These are phyloP conservation scores for Drosophila leontia DNA, from an alignment of 1,140 invertebrate species.

Conservation along the genomic window DNA sequence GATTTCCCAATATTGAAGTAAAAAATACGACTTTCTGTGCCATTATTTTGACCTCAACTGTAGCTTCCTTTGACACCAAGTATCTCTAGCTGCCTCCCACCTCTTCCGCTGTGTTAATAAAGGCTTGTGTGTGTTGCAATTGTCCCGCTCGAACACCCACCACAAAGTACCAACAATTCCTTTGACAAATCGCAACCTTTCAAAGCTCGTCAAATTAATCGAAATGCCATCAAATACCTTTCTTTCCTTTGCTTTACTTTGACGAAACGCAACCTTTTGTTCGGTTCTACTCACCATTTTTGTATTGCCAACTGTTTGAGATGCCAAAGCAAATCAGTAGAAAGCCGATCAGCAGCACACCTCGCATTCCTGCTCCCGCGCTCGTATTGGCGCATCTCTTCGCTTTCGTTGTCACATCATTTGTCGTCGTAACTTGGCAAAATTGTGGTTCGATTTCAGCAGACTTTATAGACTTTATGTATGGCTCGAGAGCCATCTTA, in stretches of 20 bases:
- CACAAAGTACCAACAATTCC: slow-evolving; percentile 20
- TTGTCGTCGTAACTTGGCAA: slow-evolving; percentile 55
- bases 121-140: slow-evolving; percentile 25
- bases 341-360: slow-evolving; percentile 51
- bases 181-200: slow-evolving; percentile 15
- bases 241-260: slow-evolving; percentile 29
- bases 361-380: slow-evolving; percentile 9
- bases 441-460: slow-evolving; percentile 65
- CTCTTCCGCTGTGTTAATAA: slow-evolving; percentile 36
- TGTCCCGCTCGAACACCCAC: background rate
- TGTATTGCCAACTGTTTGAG: slow-evolving; percentile 64
- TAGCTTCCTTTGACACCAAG: background rate
- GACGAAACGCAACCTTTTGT: slow-evolving; percentile 11
- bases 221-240: slow-evolving; percentile 41
- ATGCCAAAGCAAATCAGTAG: slow-evolving; percentile 62
- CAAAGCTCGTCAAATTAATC: slow-evolving; percentile 41
- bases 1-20: no score
- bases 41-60: background rate
- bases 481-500: slow-evolving; percentile 74
- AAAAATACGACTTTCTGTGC: no score
- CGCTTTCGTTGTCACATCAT: slow-evolving; percentile 37
- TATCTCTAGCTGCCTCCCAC: background rate
- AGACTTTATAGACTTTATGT: slow-evolving; percentile 34
- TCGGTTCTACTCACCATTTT: slow-evolving; percentile 63
- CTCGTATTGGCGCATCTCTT: slow-evolving; percentile 36